Base-by-base conservation (phyloP, 2,113 vertebrate genomes). In the Meriones unguiculatus region DNA sequence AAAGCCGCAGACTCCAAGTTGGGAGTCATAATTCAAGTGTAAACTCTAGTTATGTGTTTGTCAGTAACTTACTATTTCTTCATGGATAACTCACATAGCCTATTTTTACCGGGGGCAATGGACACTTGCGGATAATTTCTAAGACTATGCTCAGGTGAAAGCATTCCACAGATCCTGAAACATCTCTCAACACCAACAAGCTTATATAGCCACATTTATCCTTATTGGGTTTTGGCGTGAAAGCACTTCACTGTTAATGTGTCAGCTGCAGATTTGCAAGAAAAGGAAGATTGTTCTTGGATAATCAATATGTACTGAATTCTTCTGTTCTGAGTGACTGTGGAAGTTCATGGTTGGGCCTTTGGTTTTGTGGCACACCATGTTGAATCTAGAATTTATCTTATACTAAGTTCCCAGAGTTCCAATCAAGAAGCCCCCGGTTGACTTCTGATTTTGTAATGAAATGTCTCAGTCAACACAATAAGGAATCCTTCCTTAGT, bases 341-440 rank as follows among this genome's bases (percentile, higher is more conserved):
- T 13, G 84, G 84, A 86, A 85, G 50, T 87, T 90, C 69, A 75
- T 10, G 67, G 65, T 25, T 90, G 4, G 59, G 62, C 35, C 38
- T 90, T 69, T 90, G 82, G 50, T 82, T 97, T 86, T 95, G 77
- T 93, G 89, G 77, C 20, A 38, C 25, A 10, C n/a, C 91, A 30
- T 46, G n/a, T 20, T 81, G 54, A 89, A 52, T 52, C 75, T 85
- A 12, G 62, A 72, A 92, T 91, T 90, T 87, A 84, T 80, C 6
- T 95, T 78, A 69, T 7, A 32, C 28, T 46, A 78, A 76, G 32
- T 89, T 91, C 67, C 78, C 65, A 32, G 13, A 24, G 52, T 65
- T 46, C 72, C 38, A 93, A 89, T 28, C 59, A 35, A 76, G 50
- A 93, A 89, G 24, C 80, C 14, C 46, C 57, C 93, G 72, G 54